Percentiles rank a stretch among this genome's conserved stretches.
Conservation (phyloP, 2,888 invertebrate genomes). For the Asteroscopus sphinx region DNA sequence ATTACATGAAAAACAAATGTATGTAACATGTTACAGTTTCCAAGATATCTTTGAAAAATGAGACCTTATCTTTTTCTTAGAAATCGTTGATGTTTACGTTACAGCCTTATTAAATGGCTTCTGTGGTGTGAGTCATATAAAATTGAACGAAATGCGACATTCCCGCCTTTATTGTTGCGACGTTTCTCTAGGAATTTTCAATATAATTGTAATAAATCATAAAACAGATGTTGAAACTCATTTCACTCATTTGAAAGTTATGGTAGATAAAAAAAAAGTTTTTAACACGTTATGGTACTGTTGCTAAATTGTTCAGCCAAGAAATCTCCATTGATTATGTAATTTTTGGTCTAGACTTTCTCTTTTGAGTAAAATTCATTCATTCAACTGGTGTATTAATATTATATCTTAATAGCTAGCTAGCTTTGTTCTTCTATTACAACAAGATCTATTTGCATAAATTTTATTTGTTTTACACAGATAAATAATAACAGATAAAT, state of each 20-base stretch:
- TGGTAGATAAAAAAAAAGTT: slow-evolving; percentile 16
- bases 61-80: slow-evolving; percentile 52
- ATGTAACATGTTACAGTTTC: slow-evolving; percentile 15
- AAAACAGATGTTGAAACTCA: slow-evolving; percentile 1
- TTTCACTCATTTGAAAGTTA: slow-evolving; percentile 12
- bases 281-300: slow-evolving; percentile 26
- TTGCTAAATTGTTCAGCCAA: slow-evolving; percentile 37
- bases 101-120: slow-evolving; percentile 56
- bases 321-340: slow-evolving; percentile 60
- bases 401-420: slow-evolving; percentile 1
- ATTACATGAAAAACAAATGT: slow-evolving; percentile 55
- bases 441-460: not conserved
- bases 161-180: slow-evolving; percentile 40
- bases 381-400: slow-evolving; percentile 2
- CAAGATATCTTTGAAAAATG: slow-evolving; percentile 34
- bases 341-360: slow-evolving; percentile 63
- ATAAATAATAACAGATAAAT: no score
- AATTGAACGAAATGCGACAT: slow-evolving; percentile 61
- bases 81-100: slow-evolving; percentile 61
- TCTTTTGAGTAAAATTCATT: slow-evolving; percentile 38
- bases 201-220: not conserved
- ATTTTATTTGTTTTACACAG: not conserved
- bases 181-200: slow-evolving; percentile 5
- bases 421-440: not conserved
- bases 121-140: slow-evolving; percentile 70